Base-by-base conservation (phyloP, 1,140 invertebrate species). In the Ganaspis sp. region DNA sequence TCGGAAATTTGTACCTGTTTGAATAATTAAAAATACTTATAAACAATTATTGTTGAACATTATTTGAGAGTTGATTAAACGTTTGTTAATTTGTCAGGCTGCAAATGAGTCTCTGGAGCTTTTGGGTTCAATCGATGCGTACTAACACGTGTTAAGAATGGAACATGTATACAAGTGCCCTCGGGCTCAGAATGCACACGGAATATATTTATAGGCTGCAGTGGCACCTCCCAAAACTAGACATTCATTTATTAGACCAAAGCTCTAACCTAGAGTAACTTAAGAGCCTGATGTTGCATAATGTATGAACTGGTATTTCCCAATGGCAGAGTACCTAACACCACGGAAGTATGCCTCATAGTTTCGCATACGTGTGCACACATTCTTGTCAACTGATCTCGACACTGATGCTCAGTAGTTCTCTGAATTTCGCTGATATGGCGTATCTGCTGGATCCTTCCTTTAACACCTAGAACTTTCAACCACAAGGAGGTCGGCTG, bases 211-310 rank as follows among this genome's bases (percentile, higher is more conserved):
- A 64, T 64, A 34, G 23, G 26, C 58, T 29, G 26, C 58, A 64
- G 58, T 34, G 3, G 23, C 58, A 64, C 58, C 26, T 64, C 21
- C 26, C 58, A 29, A 64, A 64, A 64, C 58, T 64, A 64, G 58
- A 64, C 34, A 72, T 73, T 26, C 69, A 76, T 71, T 81, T 79
- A 83, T 81, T 81, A 81, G 76, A 77, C 40, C 49, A 75, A 64
- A 64, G 26, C 58, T 64, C 58, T 83, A 82, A 79, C 72, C 77
- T 77, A 38, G 21, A 26, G 64, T 69, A 75, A 79, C 75, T 76
- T 72, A 74, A 77, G 79, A 70, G 75, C 64, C 73, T 73, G 19
- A 26, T 53, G 34, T 69, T 70, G 45, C 29, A 77, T 79, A 79
- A 81, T 79, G 78, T 77, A 82, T 64, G 58, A 34, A 34, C 58